Conservation (phyloP, 2,888 invertebrate genomes). For the Xylota sylvarum region DNA sequence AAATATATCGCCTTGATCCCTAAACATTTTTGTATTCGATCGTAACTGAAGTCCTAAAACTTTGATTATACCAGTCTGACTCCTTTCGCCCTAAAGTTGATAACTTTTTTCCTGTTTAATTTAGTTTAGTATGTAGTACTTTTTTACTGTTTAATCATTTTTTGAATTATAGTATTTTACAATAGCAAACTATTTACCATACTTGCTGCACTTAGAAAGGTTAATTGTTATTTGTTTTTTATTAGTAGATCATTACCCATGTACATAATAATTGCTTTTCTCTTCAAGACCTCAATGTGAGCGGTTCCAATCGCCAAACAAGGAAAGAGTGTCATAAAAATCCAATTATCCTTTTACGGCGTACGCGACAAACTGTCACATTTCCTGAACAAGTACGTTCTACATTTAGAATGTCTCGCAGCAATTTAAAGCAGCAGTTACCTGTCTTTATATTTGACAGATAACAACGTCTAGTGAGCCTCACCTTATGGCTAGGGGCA, state of each 20-base stretch:
- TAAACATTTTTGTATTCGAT: too few species aligned
- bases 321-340: slow-evolving; percentile 65
- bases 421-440: slow-evolving; percentile 26
- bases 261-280: neutral
- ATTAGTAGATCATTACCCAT: neutral
- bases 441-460: slow-evolving; percentile 40
- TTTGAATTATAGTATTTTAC: neutral
- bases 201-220: slow-evolving; percentile 1
- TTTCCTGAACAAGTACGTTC: slow-evolving; percentile 63
- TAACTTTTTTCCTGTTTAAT: too few species aligned
- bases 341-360: slow-evolving; percentile 72
- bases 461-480: slow-evolving; percentile 29
- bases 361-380: slow-evolving; percentile 23
- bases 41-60: too few species aligned
- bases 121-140: too few species aligned
- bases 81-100: neutral
- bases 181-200: slow-evolving; percentile 8
- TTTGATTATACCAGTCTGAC: too few species aligned
- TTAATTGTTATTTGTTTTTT: neutral
- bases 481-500: slow-evolving; percentile 41
- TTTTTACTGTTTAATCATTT: neutral
- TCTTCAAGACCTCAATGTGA: slow-evolving; percentile 8
- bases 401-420: slow-evolving; percentile 64
- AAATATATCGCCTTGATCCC: too few species aligned
- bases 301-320: slow-evolving; percentile 5